Base-by-base conservation (phyloP, 2,113 vertebrate genomes). In the Clarias batrachus region DNA sequence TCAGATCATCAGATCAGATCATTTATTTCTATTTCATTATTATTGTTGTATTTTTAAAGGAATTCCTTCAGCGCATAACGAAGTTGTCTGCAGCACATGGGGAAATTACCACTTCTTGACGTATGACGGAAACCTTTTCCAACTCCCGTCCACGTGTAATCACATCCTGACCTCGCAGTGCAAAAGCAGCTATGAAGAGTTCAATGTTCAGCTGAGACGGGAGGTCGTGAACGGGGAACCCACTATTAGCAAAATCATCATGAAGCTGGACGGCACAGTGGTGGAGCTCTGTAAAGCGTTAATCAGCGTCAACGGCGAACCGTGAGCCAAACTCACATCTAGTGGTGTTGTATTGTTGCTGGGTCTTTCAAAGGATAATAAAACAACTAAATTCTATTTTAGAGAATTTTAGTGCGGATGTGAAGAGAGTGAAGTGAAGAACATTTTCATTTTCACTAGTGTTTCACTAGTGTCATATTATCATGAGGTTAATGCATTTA, bases 61-160 rank as follows among this genome's bases (percentile, higher is more conserved):
- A 92, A 84, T 73, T 0, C 89, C 90, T 41, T 57, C 81, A 0
- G 90, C 91, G 37, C 96, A 98, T 33, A 91, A 95, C 9, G 91
- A 95, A 84, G 93, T 41, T 33, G 96, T 99, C 90, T 98, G 97
- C 94, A 96, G 97, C 25, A 96, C 96, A 4, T 99, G 98, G 97
- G 97, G 97, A 1, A 89, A 96, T 87, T 94, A 94, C 87, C 96
- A 98, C 87, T 96, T 95, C 92, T 96, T 97, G 94, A 97, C 96
- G 21, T 98, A 97, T 1, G 97, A 99, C 30, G 97, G 97, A 0
- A 89, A 95, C 0, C 0, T 95, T 78, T 97, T 93, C 91, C 95
- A 95, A 3, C 95, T 97, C 86, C 91, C 94, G 0, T 96, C 97
- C 25, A 54, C 90, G 84, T 98, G 97, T 27, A 96, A 96, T 90